A percentile compares a stretch with the other conserved stretches of the same genome.
Evolutionary conservation across 2,113 vertebrate species (phyloP).

Genomic region (Xiphophorus hellerii): DNA sequence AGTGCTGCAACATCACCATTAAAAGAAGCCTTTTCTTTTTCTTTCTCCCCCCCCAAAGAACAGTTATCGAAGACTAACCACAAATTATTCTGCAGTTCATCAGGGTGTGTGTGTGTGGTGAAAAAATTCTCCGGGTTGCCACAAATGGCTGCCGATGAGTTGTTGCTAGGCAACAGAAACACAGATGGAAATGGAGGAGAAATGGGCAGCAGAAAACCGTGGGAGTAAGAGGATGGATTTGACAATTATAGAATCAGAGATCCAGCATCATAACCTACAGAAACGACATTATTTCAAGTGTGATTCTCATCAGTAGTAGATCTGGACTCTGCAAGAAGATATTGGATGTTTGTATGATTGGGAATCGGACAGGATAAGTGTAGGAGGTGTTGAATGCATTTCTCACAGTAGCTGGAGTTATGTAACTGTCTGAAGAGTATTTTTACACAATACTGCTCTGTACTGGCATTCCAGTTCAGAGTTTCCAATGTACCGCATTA

Average conservation of each 20-base stretch:
- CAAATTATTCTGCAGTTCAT: not conserved
- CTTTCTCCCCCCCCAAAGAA: too few species aligned
- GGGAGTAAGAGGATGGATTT: conserved; percentile 37
- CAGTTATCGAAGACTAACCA: not conserved
- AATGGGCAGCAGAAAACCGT: conserved; percentile 54
- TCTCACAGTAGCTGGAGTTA: conserved; percentile 19
- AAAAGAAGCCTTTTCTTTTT: not conserved
- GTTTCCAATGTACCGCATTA: not conserved
- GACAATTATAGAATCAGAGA: conserved; percentile 21
- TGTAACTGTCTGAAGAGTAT: conserved; percentile 44
- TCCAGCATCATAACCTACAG: not conserved
- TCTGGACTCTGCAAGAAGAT: not conserved
- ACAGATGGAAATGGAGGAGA: conserved; percentile 48
- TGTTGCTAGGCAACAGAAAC: conserved; percentile 67
- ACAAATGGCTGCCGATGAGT: conserved; percentile 47
- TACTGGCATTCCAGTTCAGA: not conserved
- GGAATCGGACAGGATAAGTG: not conserved
- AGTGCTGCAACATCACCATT: not conserved
- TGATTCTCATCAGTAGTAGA: not conserved
- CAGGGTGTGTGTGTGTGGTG: conserved; percentile 6
- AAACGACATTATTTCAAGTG: not conserved
- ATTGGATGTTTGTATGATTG: not conserved
- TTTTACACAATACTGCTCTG: conserved; percentile 21
- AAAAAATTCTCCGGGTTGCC: conserved; percentile 30
- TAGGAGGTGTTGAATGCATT: conserved; percentile 24